These are phyloP conservation scores for Polypedilum vanderplanki DNA, from an alignment of 1,140 invertebrate genomes.

Conservation along the genomic window DNA sequence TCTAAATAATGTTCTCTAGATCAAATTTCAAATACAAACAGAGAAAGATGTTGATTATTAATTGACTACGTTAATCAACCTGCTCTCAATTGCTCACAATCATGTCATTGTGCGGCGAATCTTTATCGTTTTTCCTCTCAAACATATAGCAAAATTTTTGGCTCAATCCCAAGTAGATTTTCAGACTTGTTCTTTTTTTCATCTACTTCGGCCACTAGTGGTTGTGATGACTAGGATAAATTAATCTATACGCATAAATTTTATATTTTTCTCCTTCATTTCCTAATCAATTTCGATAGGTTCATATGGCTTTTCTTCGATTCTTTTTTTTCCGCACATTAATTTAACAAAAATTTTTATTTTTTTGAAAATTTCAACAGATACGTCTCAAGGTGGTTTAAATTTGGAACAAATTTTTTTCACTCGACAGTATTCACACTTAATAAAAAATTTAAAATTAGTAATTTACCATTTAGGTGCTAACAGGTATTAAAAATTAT, in stretches of 20 bases:
- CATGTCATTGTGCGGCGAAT: not conserved
- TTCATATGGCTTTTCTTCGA: not conserved
- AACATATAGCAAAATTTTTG: not conserved
- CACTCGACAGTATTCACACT: not conserved
- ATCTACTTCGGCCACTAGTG: not conserved
- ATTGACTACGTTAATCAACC: conserved; percentile 24
- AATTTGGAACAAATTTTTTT: not conserved
- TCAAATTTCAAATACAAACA: too few species aligned
- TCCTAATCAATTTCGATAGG: not conserved
- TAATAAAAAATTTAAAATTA: conserved; percentile 1
- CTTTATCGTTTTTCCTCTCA: not conserved
- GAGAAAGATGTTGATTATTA: not conserved
- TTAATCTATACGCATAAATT: conserved; percentile 1
- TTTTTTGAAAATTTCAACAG: conserved; percentile 1
- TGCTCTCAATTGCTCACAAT: not conserved
- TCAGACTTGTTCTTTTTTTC: conserved; percentile 10
- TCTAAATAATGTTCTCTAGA: too few species aligned
- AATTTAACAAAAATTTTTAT: not conserved
- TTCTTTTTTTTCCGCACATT: not conserved
- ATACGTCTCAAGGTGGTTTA: not conserved
- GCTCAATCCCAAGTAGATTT: conserved; percentile 9
- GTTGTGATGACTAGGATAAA: not conserved
- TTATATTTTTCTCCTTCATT: not conserved
- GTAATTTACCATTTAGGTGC: not conserved
- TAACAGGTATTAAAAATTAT: not conserved